Base-by-base conservation (phyloP, 2,888 invertebrate species). In the Linnaemya vulpina region DNA sequence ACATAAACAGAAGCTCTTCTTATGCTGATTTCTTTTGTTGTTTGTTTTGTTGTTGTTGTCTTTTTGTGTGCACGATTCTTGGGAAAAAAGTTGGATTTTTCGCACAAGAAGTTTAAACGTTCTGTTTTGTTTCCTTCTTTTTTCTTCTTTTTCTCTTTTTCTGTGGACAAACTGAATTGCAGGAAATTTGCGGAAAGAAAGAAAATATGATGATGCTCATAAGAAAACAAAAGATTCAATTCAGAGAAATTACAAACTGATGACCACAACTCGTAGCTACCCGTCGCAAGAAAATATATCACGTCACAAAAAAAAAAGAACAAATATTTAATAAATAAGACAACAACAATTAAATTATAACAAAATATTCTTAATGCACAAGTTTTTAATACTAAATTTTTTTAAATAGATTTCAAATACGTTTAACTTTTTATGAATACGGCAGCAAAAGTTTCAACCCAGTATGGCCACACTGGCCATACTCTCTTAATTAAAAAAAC, bases 1-100 rank as follows among this genome's bases (percentile, higher is more conserved):
- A 68, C 60, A 75, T 53, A 75, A 82, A 82, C 81, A 82, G 81
- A 82, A 82, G 81, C 75, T 43, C 17, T 49, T 43, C 17, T 49
- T 58, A 25, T 58, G 13, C 55, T 9, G 13, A 51, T 46, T 15
- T 35, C 35, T 30, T 11, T 53, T 22, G 25, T 40, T 40, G 11
- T 40, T 5, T 65, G n/a, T n/a, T n/a, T n/a, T n/a, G n/a, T n/a
- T n/a, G n/a, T n/a, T n/a, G n/a, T n/a, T n/a, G n/a, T n/a, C n/a
- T 55, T 13, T 43, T 58, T 43, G 35, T 55, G 25, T 38, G 63
- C 79, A 79, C 79, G 79, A 65, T 79, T 79, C 79, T 79, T 63
- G 73, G 65, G 71, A 79, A 79, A 51, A 62, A 40, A 15, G 15
- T 53, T 20, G 35, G n/a, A 10, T 58, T 22, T 46, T 51, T 58